Evolutionary conservation across 2,888 invertebrate genomes (phyloP), one percentile per base, ranked within the genome.

Genomic region (Pomacea canaliculata): DNA sequence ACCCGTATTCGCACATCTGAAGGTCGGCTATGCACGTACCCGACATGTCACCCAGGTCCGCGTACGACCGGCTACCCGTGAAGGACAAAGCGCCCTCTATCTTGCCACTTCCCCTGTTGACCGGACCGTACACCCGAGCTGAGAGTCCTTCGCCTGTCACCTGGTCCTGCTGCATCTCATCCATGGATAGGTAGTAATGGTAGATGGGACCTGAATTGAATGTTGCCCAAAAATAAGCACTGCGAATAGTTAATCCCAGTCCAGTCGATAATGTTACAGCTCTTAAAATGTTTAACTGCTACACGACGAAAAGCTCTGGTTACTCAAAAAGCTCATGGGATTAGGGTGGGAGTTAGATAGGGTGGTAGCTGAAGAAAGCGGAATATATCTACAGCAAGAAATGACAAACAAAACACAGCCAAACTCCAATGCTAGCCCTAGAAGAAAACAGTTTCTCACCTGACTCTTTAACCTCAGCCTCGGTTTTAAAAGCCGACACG

Each of bases 1-100:
- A 81, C 4, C 90, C 90, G 75, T 87, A 84, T 51, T 81, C 72
- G 76, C 90, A 90, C 4, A 80, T 75, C 9, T 79, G 76, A 19
- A 88, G 82, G 76, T 89, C 84, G 19, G 87, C 88, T 23, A 89
- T 76, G 77, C 90, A 90, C 5, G 87, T 82, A 27, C 83, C 83
- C 9, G 78, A 69, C 62, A 86, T 83, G 59, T 85, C 80, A 0
- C 86, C 87, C 10, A 87, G 74, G 72, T 87, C 86, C 12, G 89
- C 78, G 75, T 88, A 87, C 65, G 85, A 84, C 9, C 84, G 83
- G 10, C 83, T 79, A 4, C 87, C 87, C 12, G 80, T 79, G 13
- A 89, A 80, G 19, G 76, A 76, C 27, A 86, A 65, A 9, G 85
- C 88, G 27, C 68, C 60, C 46, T 83, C 82, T 67, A 88, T 81